Evolutionary conservation across 2,797 vertebrate species (phyloP).

Genomic region (Pseudotriccus pelzelni): DNA sequence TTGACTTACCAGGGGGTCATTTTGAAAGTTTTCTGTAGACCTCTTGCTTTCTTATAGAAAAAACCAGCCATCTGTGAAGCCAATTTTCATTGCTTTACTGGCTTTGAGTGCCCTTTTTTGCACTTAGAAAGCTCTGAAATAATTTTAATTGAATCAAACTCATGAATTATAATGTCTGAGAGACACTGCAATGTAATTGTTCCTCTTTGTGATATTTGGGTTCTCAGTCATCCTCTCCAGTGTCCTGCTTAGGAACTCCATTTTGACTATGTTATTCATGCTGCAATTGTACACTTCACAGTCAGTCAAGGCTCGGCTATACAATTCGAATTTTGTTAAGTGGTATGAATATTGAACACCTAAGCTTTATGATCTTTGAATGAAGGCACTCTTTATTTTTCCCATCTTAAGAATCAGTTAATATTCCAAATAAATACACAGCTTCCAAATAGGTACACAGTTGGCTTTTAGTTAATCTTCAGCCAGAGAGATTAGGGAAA

Average conservation of each 20-base stretch:
- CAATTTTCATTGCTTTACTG: slow-evolving; percentile 54
- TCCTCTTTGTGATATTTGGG: slow-evolving; percentile 10
- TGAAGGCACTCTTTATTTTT: slow-evolving; percentile 3
- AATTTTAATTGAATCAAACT: slow-evolving; percentile 56
- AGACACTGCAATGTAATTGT: background rate
- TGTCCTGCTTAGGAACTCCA: background rate
- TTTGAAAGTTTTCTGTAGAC: slow-evolving; percentile 18
- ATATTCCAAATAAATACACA: slow-evolving; percentile 23
- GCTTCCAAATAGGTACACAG: slow-evolving; percentile 11
- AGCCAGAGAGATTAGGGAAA: background rate
- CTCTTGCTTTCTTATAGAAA: slow-evolving; percentile 48
- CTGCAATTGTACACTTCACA: background rate
- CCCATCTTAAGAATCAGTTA: background rate
- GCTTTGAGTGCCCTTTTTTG: background rate
- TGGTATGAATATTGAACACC: slow-evolving; percentile 27
- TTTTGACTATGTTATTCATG: slow-evolving; percentile 6
- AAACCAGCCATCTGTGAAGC: slow-evolving; percentile 48
- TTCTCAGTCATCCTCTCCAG: background rate
- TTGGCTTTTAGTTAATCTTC: slow-evolving; percentile 15
- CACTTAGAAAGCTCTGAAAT: slow-evolving; percentile 44
- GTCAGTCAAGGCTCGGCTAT: background rate
- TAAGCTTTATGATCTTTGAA: slow-evolving; percentile 23
- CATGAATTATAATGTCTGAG: slow-evolving; percentile 9
- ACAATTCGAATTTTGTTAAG: background rate
- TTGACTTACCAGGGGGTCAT: background rate